These are phyloP conservation scores for Riparia riparia DNA, from an alignment of 2,113 vertebrate genomes.

Conservation along the genomic window DNA sequence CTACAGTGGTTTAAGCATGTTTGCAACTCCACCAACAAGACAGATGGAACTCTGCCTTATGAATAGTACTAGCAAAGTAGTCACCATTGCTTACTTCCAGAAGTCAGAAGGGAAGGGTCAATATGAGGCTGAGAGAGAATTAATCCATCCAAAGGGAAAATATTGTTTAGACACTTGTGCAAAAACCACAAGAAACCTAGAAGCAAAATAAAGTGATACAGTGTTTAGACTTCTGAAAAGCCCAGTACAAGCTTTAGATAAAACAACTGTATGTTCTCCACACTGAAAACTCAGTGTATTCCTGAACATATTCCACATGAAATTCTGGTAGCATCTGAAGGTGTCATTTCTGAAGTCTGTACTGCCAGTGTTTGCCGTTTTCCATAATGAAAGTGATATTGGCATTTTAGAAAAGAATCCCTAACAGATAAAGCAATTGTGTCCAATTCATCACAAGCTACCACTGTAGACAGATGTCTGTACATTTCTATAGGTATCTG, in stretches of 20 bases:
- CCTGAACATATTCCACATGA: background rate
- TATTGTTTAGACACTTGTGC: background rate
- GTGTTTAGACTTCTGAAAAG: background rate
- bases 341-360: background rate
- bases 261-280: background rate
- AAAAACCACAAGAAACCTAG: background rate
- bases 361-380: background rate
- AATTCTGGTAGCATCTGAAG: background rate
- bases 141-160: background rate
- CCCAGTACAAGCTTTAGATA: background rate
- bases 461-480: accelerated
- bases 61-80: background rate
- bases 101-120: background rate
- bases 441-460: background rate
- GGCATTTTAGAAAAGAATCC: background rate
- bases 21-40: background rate
- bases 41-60: background rate
- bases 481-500: background rate
- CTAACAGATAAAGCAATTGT: background rate
- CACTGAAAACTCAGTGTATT: background rate
- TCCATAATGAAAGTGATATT: background rate
- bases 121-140: background rate
- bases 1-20: background rate
- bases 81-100: background rate
- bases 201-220: background rate